Evolutionary conservation across 1,140 invertebrate genomes (phyloP).

Genomic region (Whitmania pigra): DNA sequence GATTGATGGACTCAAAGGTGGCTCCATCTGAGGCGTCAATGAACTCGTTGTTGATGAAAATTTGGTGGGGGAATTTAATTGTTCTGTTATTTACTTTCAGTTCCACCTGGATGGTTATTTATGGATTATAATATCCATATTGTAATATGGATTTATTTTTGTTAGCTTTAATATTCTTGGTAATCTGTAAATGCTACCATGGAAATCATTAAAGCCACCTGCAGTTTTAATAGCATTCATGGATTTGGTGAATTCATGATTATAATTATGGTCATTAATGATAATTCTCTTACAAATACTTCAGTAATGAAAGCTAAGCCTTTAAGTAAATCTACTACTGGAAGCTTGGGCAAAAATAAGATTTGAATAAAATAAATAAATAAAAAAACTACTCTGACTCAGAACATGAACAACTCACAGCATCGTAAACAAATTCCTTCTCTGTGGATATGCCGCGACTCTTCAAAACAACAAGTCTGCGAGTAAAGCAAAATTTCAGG

Average conservation of each 20-base stretch:
- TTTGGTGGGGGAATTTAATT: slow-evolving; percentile 68
- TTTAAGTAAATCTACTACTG: neutral
- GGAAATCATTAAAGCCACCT: no score
- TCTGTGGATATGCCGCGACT: slow-evolving; percentile 49
- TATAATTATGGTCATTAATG: neutral
- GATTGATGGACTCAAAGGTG: slow-evolving; percentile 61
- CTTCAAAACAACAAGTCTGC: slow-evolving; percentile 50
- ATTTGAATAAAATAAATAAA: no score
- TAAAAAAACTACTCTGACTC: neutral
- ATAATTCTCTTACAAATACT: neutral
- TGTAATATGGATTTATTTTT: neutral
- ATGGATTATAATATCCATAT: no score
- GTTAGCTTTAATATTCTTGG: slow-evolving; percentile 14
- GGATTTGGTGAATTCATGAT: neutral
- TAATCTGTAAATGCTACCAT: no score
- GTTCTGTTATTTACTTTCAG: slow-evolving; percentile 68
- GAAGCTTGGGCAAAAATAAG: no score
- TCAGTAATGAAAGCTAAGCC: neutral
- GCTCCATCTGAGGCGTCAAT: slow-evolving; percentile 58
- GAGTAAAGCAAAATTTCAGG: no score
- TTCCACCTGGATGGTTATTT: slow-evolving; percentile 34
- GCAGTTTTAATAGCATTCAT: no score
- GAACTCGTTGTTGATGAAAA: slow-evolving; percentile 81
- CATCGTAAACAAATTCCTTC: slow-evolving; percentile 53
- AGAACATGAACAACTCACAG: slow-evolving; percentile 46